phyloP scores from a whole-genome alignment of 2,888 invertebrate species.

The Sinodicranocentrus sp. region DNA sequence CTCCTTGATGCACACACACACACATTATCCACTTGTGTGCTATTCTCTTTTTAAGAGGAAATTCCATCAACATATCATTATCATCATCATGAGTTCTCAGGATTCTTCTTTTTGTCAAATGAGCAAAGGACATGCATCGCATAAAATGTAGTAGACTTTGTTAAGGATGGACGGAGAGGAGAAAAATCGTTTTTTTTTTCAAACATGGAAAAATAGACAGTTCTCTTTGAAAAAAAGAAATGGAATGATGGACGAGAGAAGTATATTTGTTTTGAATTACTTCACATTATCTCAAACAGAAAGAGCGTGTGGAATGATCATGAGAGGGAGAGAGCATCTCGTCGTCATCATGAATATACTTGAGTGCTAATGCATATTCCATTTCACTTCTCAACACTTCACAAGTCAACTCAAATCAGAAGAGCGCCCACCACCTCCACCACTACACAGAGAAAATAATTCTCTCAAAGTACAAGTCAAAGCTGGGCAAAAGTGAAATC shows the following conservation, averaged over 20 bases:
- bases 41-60: constrained; percentile 23
- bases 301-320: constrained; percentile 45
- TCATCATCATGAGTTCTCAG: constrained; percentile 41
- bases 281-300: constrained; percentile 60
- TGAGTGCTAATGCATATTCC: constrained; percentile 64
- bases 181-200: no score
- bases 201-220: constrained; percentile 1
- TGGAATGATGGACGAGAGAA: constrained; percentile 60
- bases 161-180: not conserved
- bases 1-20: no score
- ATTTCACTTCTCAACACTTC: constrained; percentile 68
- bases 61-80: constrained; percentile 40
- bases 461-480: not conserved
- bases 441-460: constrained; percentile 40
- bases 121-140: constrained; percentile 49
- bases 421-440: constrained; percentile 39
- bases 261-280: constrained; percentile 68
- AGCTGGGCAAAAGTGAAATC: constrained; percentile 15
- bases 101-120: constrained; percentile 58
- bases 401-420: constrained; percentile 65
- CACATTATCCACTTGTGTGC: not conserved
- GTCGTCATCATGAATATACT: constrained; percentile 29
- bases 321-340: not conserved
- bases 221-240: constrained; percentile 24
- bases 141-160: not conserved